Conservation (phyloP, 2,888 invertebrate species). For the Agrenia bidenticulata region DNA sequence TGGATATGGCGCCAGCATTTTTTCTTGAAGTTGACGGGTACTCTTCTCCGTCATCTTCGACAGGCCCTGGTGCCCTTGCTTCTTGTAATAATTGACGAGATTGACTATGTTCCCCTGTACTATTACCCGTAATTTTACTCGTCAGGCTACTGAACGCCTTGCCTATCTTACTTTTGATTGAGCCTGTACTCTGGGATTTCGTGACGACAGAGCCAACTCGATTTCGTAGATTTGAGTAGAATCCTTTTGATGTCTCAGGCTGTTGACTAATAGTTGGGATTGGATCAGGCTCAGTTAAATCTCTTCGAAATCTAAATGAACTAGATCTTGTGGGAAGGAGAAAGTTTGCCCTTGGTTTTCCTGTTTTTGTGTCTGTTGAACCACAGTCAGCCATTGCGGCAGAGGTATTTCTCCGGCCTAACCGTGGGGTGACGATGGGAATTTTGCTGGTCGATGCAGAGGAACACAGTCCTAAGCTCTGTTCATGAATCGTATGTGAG, state of each 20-base stretch:
- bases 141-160: slow-evolving; percentile 12
- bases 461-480: not conserved
- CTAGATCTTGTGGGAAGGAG: slow-evolving; percentile 6
- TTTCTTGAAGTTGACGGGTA: too few species aligned
- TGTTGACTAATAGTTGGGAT: not conserved
- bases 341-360: not conserved
- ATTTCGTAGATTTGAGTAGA: slow-evolving; percentile 14
- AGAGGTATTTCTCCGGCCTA: slow-evolving; percentile 35
- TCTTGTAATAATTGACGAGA: not conserved
- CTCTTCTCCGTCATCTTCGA: too few species aligned
- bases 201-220: slow-evolving; percentile 25
- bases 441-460: not conserved
- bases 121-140: not conserved
- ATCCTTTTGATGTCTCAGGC: not conserved
- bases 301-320: slow-evolving; percentile 13
- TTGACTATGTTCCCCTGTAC: not conserved
- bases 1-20: too few species aligned
- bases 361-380: not conserved
- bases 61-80: not conserved
- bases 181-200: slow-evolving; percentile 47
- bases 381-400: slow-evolving; percentile 5
- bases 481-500: not conserved
- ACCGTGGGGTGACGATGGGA: not conserved
- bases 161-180: slow-evolving; percentile 24
- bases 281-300: not conserved